Evolutionary conservation across 1,140 invertebrate genomes (phyloP).

Genomic region (Drosophila sturtevanti): DNA sequence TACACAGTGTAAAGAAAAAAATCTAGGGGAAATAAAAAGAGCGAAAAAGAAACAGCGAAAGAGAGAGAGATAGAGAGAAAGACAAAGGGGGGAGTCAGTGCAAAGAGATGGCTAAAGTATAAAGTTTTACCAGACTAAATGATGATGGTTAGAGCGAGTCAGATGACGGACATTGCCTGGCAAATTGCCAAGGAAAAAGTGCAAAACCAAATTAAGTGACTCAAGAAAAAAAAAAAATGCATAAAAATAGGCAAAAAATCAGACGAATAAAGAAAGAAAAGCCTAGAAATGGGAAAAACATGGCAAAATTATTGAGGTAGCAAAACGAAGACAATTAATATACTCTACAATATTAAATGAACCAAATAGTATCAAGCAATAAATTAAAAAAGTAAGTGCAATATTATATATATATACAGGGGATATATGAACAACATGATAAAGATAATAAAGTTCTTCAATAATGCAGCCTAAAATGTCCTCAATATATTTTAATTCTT

Average conservation of each 20-base stretch:
- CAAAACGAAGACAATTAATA: not conserved
- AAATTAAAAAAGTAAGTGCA: no score
- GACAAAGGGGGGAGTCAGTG: no score
- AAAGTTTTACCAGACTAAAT: not conserved
- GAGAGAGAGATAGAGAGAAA: constrained; percentile 5
- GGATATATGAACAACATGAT: no score
- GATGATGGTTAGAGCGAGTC: constrained; percentile 10
- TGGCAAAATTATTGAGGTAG: not conserved
- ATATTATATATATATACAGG: no score
- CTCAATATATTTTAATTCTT: no score
- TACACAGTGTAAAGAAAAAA: constrained; percentile 1
- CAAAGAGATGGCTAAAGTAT: constrained; percentile 18
- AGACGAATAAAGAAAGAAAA: not conserved
- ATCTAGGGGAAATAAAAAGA: not conserved
- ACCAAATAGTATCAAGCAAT: no score
- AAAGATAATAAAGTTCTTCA: no score
- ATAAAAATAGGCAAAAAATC: constrained; percentile 7
- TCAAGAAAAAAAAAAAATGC: constrained; percentile 22
- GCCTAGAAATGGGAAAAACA: not conserved
- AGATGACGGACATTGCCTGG: constrained; percentile 49
- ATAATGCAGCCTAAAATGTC: no score
- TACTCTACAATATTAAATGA: not conserved
- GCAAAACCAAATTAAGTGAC: constrained; percentile 62
- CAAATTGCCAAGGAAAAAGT: constrained; percentile 51
- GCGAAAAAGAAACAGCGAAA: not conserved